phyloP scores from a whole-genome alignment of 2,797 vertebrate species.

The Nannoperca obscura region DNA sequence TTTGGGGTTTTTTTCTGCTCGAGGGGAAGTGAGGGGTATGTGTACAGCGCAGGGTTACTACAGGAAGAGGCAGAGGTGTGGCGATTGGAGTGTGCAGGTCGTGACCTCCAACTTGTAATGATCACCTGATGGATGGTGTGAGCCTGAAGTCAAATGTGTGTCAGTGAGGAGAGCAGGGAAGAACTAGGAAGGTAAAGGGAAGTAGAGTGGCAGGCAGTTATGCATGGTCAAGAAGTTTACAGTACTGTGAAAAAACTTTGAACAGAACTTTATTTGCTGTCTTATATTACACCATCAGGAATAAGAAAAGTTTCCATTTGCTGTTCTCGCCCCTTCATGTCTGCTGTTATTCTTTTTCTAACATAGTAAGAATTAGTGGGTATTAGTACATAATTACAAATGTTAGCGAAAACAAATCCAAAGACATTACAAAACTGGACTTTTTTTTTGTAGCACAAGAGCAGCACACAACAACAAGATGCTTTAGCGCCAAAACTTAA shows the following conservation, averaged over 20 bases:
- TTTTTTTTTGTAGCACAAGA: not conserved
- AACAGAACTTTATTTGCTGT: not conserved
- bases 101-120: slow-evolving; percentile 81
- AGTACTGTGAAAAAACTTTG: slow-evolving; percentile 4
- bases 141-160: slow-evolving; percentile 77
- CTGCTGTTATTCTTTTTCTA: not conserved
- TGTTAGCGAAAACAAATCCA: not conserved
- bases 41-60: slow-evolving; percentile 46
- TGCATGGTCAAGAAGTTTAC: slow-evolving; percentile 9
- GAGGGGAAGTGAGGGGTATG: slow-evolving; percentile 58
- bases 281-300: not conserved
- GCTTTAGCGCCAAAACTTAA: not conserved
- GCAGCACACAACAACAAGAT: not conserved
- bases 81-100: slow-evolving; percentile 77
- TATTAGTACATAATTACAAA: not conserved
- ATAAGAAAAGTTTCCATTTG: not conserved
- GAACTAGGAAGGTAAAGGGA: slow-evolving; percentile 21
- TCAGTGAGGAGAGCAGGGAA: slow-evolving; percentile 54
- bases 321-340: not conserved
- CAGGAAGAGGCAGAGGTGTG: slow-evolving; percentile 73
- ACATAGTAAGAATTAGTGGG: not conserved
- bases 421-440: not conserved
- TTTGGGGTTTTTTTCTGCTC: slow-evolving; percentile 32
- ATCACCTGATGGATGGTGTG: slow-evolving; percentile 83
- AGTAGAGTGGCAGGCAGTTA: slow-evolving; percentile 5